Base-by-base conservation (phyloP, 1,140 invertebrate species). In the Orussus abietinus region DNA sequence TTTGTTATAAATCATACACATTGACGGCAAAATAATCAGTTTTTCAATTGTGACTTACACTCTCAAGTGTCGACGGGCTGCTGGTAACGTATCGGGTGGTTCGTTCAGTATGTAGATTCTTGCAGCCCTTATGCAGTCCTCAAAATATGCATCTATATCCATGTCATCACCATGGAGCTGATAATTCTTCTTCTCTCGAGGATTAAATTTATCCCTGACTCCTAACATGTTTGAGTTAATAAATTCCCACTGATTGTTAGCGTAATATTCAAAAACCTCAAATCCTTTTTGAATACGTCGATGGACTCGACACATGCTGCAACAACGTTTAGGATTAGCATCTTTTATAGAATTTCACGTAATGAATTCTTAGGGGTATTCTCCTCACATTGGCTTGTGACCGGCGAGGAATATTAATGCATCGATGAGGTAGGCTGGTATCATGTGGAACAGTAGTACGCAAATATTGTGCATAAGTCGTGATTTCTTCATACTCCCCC, bases 231-330 rank as follows among this genome's bases (percentile, higher is more conserved):
- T 78, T 17, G 81, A 76, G 25, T 84, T 86, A 30, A 79, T 77
- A 58, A 90, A 90, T 49, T 88, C 85, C 86, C 87, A 90, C 42
- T 88, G 85, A 57, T 87, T 88, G 56, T 88, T 90, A 0, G 86
- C 85, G 58, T 90, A 90, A 56, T 89, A 90, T 53, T 90, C 86
- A 47, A 90, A 88, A 0, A 90, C 85, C 51, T 89, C 85, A 51
- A 88, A 88, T 1, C 86, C 87, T 71, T 89, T 90, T 47, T 75
- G 76, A 49, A 90, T 87, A 17, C 85, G 76, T 31, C 82, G 79
- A 45, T 89, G 87, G 0, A 90, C 81, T 10, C 83, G 76, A 47
- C 81, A 81, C 55, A 90, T 69, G 3, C 86, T 88, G 57, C 1
- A 75, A 64, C 42, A 44, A 46, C 38, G 48, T 36, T 36, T 15